Evolutionary conservation across 1,140 invertebrate genomes (phyloP).

Genomic region (Aphis craccivora): DNA sequence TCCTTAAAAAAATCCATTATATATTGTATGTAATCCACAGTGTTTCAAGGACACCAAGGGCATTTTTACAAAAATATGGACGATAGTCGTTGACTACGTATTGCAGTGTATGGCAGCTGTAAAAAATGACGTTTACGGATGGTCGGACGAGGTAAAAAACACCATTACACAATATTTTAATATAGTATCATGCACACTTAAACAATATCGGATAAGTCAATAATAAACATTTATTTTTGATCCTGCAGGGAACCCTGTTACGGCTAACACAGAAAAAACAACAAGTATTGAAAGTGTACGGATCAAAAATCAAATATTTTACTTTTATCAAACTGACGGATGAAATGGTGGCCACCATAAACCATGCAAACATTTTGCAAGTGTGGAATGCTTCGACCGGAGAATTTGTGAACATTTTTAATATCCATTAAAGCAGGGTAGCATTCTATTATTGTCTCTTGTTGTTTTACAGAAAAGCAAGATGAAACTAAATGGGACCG

Average conservation of each 20-base stretch:
- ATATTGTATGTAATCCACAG: background rate
- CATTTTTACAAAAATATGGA: conserved; percentile 14
- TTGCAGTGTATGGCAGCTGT: background rate
- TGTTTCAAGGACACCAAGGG: conserved; percentile 26
- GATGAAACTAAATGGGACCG: background rate
- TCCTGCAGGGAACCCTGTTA: background rate
- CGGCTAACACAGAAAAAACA: conserved; percentile 5
- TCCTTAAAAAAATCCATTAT: background rate
- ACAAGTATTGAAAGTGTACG: conserved; percentile 33
- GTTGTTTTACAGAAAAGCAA: conserved; percentile 7
- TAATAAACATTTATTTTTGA: background rate
- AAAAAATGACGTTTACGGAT: conserved; percentile 29
- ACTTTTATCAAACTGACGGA: conserved; percentile 28
- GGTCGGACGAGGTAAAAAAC: conserved; percentile 10
- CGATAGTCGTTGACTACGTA: background rate
- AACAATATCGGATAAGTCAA: background rate
- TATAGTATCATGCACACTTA: background rate
- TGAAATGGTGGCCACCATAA: conserved; percentile 16
- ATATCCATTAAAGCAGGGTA: background rate
- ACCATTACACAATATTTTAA: background rate
- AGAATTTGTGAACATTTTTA: conserved; percentile 23
- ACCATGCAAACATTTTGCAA: background rate
- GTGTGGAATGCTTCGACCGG: conserved; percentile 33
- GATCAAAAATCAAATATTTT: conserved; percentile 15
- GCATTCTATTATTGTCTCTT: background rate